Base-by-base conservation (phyloP, 2,113 vertebrate genomes). In the Mus pahari region DNA sequence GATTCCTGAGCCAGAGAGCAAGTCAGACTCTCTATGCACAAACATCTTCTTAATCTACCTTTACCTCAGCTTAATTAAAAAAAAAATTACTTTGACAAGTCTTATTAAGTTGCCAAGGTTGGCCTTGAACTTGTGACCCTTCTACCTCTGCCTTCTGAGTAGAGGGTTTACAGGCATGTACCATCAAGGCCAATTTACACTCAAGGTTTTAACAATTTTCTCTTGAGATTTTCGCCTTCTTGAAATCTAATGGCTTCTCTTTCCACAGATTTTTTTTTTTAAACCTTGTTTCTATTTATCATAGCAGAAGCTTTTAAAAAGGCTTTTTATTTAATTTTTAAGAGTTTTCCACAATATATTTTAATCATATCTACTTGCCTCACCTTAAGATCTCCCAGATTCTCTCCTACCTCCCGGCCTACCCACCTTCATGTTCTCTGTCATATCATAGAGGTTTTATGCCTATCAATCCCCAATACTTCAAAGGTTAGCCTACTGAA, bases 151-250 rank as follows among this genome's bases (percentile, higher is more conserved):
- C 26, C 73, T 58, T 22, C 53, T 55, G 16, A 75, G 26, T 75
- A 20, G n/a, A 42, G 26, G 71, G 17, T 31, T 45, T 75, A 28
- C 17, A 75, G n/a, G 12, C 17, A 7, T 60, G 14, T 45, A 22
- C 70, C 60, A 22, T 6, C 33, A 55, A 26, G 20, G 2, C 26
- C 6, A 62, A 19, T n/a, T 89, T 53, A 78, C 1, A 20, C 26
- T 94, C 58, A 90, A 86, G 53, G 26, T 73, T 78, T 50, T 90
- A 91, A 62, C 39, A 83, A 10, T 74, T 62, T 84, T 91, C 77
- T 60, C 28, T 60, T 75, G n/a, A 97, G 62, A 89, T 62, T 92
- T 94, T 94, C 14, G 22, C 91, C n/a, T 86, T 83, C 6, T 45
- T 66, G 64, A 31, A 28, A 66, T 95, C 42, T 12, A 64, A 24